phyloP scores from a whole-genome alignment of 2,113 vertebrate species.

The Apaloderma vittatum region DNA sequence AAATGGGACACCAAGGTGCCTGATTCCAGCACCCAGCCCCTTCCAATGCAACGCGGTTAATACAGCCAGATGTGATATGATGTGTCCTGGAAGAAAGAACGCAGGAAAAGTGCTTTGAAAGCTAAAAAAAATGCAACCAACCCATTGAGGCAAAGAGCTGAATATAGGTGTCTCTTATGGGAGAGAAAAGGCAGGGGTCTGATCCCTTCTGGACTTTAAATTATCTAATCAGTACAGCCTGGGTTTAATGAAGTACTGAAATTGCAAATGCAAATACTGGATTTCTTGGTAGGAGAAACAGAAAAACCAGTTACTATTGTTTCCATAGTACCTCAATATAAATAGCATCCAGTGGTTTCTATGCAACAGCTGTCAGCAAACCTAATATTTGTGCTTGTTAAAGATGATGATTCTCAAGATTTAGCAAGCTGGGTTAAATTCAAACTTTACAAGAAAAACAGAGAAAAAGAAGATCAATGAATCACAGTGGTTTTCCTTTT shows the following conservation, averaged over 20 bases:
- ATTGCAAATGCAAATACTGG: background rate
- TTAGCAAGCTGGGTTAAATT: background rate
- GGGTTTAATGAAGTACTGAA: background rate
- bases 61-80: background rate
- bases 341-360: background rate
- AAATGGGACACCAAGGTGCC: background rate
- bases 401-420: background rate
- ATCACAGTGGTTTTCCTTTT: background rate
- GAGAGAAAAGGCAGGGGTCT: background rate
- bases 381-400: background rate
- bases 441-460: background rate
- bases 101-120: background rate
- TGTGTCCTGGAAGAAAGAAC: background rate
- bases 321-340: background rate
- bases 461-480: background rate
- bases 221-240: background rate
- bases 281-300: background rate
- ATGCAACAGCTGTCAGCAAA: background rate
- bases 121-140: background rate
- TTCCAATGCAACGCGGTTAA: accelerated
- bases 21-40: background rate
- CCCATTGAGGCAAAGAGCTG: background rate
- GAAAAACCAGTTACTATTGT: background rate
- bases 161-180: background rate
- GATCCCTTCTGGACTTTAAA: background rate